Evolutionary conservation across 1,140 invertebrate genomes (phyloP), one percentile per base, ranked within the genome.

Genomic region (Apocrypta bakeri): DNA sequence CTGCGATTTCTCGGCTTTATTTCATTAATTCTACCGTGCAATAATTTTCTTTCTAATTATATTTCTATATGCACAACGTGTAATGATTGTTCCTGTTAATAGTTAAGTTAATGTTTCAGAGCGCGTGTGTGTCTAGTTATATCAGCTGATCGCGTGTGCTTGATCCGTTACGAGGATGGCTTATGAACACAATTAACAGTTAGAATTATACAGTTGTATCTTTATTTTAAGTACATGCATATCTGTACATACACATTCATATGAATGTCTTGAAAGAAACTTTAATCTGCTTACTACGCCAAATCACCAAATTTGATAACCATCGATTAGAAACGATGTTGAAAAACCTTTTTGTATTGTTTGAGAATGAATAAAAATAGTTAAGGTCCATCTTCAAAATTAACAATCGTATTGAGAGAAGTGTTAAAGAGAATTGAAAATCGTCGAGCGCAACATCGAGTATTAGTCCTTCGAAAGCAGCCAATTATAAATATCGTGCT

Each of bases 401-500:
- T n/a, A n/a, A n/a, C n/a, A n/a, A n/a, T n/a, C n/a, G n/a, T n/a
- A n/a, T n/a, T n/a, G n/a, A n/a, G n/a, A n/a, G n/a, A n/a, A n/a
- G 48, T 56, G 48, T 56, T 21, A 21, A n/a, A 66, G 63, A 9
- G 12, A 72, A 72, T 72, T 72, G 33, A 72, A 72, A 72, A 72
- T 72, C 69, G 42, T 72, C 69, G 69, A 72, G 42, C 69, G 69
- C 37, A 25, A n/a, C 42, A 37, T n/a, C n/a, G n/a, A 25, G 72
- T 42, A 66, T 77, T 77, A 66, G 61, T 64, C 66, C 2, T 40
- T 2, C 11, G 4, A 4, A 17, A 72, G 48, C n/a, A 64, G 3
- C 61, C 73, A 69, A 81, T 76, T 76, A 81, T 69, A n/a, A n/a
- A 69, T 76, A 63, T 81, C 73, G 72, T 24, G 73, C 71, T 9